These are phyloP conservation scores for Diarsia brunnea DNA, from an alignment of 2,888 invertebrate genomes.

Conservation along the genomic window DNA sequence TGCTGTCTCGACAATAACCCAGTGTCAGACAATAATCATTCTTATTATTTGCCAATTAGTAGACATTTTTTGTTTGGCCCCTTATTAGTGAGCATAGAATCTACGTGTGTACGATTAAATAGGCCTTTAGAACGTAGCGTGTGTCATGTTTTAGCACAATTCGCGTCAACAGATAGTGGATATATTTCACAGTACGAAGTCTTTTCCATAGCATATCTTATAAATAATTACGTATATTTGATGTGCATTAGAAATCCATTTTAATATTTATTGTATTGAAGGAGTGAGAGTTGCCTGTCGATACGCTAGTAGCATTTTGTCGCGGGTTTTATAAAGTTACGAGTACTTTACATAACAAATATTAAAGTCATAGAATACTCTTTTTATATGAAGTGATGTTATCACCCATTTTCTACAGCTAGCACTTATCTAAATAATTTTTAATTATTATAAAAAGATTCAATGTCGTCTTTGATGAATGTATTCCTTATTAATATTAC, in stretches of 20 bases:
- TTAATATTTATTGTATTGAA: slow-evolving; percentile 47
- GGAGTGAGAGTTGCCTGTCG: slow-evolving; percentile 32
- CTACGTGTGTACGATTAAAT: slow-evolving; percentile 63
- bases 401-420: slow-evolving; percentile 62
- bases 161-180: slow-evolving; percentile 48
- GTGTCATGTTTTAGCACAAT: slow-evolving; percentile 58
- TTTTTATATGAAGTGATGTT: slow-evolving; percentile 64
- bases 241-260: slow-evolving; percentile 58
- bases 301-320: slow-evolving; percentile 37
- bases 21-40: slow-evolving; percentile 91
- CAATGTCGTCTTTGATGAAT: slow-evolving; percentile 47
- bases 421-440: slow-evolving; percentile 55
- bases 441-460: slow-evolving; percentile 46
- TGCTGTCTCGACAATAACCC: slow-evolving; percentile 91
- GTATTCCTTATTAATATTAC: slow-evolving; percentile 59
- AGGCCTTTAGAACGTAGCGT: slow-evolving; percentile 57
- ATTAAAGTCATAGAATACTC: slow-evolving; percentile 52
- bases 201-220: slow-evolving; percentile 69
- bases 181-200: slow-evolving; percentile 58
- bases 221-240: slow-evolving; percentile 59
- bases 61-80: slow-evolving; percentile 76
- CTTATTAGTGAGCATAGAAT: slow-evolving; percentile 70
- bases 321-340: slow-evolving; percentile 50
- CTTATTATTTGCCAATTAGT: slow-evolving; percentile 86
- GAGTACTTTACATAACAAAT: slow-evolving; percentile 31